Evolutionary conservation across 1,140 invertebrate genomes (phyloP).

Genomic region (Laupala kohalensis): DNA sequence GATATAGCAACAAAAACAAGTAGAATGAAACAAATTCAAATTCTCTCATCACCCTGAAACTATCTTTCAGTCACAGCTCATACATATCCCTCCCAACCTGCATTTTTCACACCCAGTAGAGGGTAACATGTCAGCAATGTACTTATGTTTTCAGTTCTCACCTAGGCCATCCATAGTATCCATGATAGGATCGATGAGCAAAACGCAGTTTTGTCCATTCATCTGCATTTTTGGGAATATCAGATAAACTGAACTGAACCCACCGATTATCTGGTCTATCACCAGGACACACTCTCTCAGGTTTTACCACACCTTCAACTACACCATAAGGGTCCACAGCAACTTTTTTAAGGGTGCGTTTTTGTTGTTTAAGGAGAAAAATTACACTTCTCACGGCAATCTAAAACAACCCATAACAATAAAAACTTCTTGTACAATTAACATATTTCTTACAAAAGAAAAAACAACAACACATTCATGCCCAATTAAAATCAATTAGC

Average conservation of each 20-base stretch:
- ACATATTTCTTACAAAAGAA: too few species aligned
- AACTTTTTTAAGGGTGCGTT: constrained; percentile 50
- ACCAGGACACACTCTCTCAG: constrained; percentile 28
- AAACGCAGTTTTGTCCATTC: constrained; percentile 61
- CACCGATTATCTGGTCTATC: constrained; percentile 52
- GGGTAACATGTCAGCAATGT: not conserved
- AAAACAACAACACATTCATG: too few species aligned
- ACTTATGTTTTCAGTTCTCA: too few species aligned
- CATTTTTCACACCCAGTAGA: not conserved
- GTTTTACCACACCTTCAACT: constrained; percentile 28
- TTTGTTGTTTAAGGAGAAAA: constrained; percentile 62
- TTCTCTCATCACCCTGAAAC: too few species aligned
- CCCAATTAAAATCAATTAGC: too few species aligned
- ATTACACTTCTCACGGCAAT: constrained; percentile 46
- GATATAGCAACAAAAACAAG: too few species aligned
- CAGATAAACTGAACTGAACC: constrained; percentile 53
- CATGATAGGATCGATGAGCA: constrained; percentile 53
- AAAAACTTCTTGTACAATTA: too few species aligned
- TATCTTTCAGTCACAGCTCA: not conserved
- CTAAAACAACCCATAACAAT: constrained; percentile 21
- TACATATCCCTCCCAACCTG: not conserved
- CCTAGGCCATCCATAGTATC: constrained; percentile 75
- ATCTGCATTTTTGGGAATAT: constrained; percentile 41
- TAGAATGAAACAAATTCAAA: too few species aligned
- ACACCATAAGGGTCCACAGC: constrained; percentile 32